Conservation (phyloP, 1,140 invertebrate species). For the Drosophila baimaii region DNA sequence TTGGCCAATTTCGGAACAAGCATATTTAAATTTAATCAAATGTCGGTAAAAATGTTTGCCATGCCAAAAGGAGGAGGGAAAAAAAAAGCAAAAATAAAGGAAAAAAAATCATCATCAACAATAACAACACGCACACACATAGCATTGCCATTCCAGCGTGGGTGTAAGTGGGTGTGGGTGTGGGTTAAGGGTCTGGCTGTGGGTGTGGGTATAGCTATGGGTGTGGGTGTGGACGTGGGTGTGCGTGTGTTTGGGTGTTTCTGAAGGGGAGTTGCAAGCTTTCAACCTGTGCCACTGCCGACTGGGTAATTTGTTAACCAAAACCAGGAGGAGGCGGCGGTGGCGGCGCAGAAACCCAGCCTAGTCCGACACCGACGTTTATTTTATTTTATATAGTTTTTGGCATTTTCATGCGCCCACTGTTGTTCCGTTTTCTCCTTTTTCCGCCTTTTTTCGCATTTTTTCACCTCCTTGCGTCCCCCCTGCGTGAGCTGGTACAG, state of each 20-base stretch:
- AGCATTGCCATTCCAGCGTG: constrained; percentile 43
- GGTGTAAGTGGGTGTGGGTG: constrained; percentile 23
- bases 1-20: constrained; percentile 73
- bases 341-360: constrained; percentile 25
- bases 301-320: constrained; percentile 78
- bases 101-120: constrained; percentile 45
- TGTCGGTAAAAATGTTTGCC: constrained; percentile 80
- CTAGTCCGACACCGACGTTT: constrained; percentile 65
- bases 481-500: constrained; percentile 74
- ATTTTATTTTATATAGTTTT: constrained; percentile 82
- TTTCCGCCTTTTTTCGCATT: constrained; percentile 22
- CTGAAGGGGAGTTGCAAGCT: constrained; percentile 21
- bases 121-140: constrained; percentile 58
- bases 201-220: not conserved
- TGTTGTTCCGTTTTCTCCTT: constrained; percentile 20
- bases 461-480: too few relatives aligned
- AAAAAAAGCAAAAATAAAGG: not conserved
- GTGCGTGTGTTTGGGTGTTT: constrained; percentile 11
- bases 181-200: constrained; percentile 9
- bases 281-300: constrained; percentile 64
- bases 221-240: constrained; percentile 2
- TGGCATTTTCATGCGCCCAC: constrained; percentile 60
- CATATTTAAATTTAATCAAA: constrained; percentile 83
- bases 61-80: constrained; percentile 32
- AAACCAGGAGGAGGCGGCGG: constrained; percentile 21